phyloP scores from a whole-genome alignment of 2,797 vertebrate genomes.

The Girardinus metallicus region DNA sequence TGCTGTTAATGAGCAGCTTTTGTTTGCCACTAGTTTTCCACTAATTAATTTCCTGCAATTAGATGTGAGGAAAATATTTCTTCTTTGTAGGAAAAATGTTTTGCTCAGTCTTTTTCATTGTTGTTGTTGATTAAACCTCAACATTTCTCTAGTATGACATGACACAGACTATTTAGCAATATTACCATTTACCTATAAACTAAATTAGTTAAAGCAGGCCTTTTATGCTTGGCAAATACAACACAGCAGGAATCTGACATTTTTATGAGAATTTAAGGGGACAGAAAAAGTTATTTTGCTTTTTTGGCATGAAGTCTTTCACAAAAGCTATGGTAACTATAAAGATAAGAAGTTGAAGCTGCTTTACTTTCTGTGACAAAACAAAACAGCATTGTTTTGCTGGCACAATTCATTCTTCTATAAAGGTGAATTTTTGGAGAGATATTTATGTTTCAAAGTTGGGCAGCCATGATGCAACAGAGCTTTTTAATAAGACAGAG shows the following conservation, averaged over 20 bases:
- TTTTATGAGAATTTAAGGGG: not conserved
- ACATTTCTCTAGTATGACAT: not conserved
- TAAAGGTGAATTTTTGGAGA: not conserved
- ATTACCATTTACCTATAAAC: not conserved
- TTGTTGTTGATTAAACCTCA: not conserved
- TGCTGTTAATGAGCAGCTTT: constrained; percentile 70
- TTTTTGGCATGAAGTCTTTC: not conserved
- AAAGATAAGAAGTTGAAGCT: not conserved
- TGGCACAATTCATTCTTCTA: not conserved
- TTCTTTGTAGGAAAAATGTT: not conserved
- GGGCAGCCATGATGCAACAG: not conserved
- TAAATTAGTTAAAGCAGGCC: not conserved
- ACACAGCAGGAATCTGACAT: not conserved
- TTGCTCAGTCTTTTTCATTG: not conserved
- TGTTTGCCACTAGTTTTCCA: constrained; percentile 68
- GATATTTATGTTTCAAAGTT: not conserved
- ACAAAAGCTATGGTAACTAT: not conserved
- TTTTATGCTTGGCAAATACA: not conserved
- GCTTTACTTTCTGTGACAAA: not conserved
- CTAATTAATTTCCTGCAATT: constrained; percentile 71
- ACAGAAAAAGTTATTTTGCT: not conserved
- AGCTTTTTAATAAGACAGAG: too few species aligned
- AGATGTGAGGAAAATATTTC: constrained; percentile 43
- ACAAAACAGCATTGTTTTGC: not conserved
- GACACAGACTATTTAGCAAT: not conserved